A percentile compares a stretch with the other conserved stretches of the same genome.
Conservation (phyloP, 2,797 vertebrate genomes). For the Leptoclinus maculatus region DNA sequence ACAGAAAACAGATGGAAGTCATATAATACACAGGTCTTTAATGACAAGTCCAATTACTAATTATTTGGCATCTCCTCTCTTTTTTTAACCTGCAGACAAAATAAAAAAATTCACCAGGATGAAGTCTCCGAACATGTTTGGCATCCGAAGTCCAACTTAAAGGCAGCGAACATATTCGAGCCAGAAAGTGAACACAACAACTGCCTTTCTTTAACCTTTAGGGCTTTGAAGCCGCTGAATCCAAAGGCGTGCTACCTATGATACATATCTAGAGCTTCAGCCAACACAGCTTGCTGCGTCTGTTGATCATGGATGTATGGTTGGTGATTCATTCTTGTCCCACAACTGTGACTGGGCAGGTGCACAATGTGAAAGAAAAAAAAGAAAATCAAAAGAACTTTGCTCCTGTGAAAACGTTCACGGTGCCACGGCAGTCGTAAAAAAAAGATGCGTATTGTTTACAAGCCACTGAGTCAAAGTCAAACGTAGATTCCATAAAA, state of each 20-base stretch:
- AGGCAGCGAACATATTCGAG: conserved; percentile 18
- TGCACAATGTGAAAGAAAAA: conserved; percentile 14
- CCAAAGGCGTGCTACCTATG: conserved; percentile 36
- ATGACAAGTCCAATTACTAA: not conserved
- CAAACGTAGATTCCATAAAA: conserved; percentile 43
- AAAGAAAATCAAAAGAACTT: conserved; percentile 44
- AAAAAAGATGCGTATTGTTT: conserved; percentile 29
- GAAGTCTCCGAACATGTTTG: not conserved
- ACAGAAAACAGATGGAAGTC: not conserved
- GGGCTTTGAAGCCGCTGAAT: conserved; percentile 52
- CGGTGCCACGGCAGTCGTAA: not conserved
- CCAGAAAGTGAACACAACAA: conserved; percentile 20
- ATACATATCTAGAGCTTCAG: conserved; percentile 28
- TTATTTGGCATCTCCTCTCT: not conserved
- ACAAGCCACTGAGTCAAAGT: conserved; percentile 24
- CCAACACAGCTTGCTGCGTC: conserved; percentile 40
- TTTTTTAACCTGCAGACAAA: not conserved
- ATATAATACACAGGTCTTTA: not conserved
- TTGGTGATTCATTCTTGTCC: conserved; percentile 30
- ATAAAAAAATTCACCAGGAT: conserved; percentile 2
- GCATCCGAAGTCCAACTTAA: conserved; percentile 4
- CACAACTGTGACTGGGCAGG: conserved; percentile 38
- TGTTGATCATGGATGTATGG: conserved; percentile 50
- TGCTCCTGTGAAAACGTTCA: conserved; percentile 40
- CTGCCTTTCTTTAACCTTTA: conserved; percentile 25